Percentiles rank a stretch among this genome's conserved stretches.
phyloP scores from a whole-genome alignment of 2,797 vertebrate species.

The Sphaeramia orbicularis region DNA sequence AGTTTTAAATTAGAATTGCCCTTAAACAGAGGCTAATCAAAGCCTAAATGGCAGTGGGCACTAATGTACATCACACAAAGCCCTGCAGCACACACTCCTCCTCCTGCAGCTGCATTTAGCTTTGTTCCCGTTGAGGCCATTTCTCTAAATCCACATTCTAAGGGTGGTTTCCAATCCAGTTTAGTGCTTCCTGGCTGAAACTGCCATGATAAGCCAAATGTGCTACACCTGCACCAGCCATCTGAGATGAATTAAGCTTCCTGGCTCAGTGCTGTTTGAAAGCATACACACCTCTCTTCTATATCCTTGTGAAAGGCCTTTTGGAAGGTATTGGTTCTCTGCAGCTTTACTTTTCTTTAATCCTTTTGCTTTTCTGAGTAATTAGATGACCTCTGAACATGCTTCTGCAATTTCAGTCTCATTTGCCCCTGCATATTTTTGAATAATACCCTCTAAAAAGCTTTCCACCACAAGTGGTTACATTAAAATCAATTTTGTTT shows the following conservation, averaged over 20 bases:
- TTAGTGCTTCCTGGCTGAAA: constrained; percentile 35
- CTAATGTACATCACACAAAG: constrained; percentile 54
- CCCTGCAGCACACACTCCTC: constrained; percentile 17
- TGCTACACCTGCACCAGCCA: constrained; percentile 54
- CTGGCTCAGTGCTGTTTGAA: constrained; percentile 42
- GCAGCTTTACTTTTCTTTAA: background rate
- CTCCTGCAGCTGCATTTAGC: constrained; percentile 24
- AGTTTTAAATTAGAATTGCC: constrained; percentile 59
- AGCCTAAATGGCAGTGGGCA: constrained; percentile 61
- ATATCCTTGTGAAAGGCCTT: constrained; percentile 10
- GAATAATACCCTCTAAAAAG: constrained; percentile 32
- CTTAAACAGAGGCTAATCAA: constrained; percentile 56
- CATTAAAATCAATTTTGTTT: constrained; percentile 51
- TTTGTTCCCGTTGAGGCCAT: constrained; percentile 34
- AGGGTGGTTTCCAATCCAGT: constrained; percentile 42
- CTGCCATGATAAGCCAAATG: constrained; percentile 43
- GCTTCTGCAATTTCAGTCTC: constrained; percentile 38
- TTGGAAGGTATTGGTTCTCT: constrained; percentile 18
- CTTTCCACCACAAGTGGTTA: constrained; percentile 23
- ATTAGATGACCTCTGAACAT: constrained; percentile 11
- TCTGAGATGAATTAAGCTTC: constrained; percentile 51
- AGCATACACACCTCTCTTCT: constrained; percentile 25
- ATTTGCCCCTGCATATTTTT: constrained; percentile 36
- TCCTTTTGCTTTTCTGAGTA: constrained; percentile 3
- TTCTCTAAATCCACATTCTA: constrained; percentile 34